Evolutionary conservation across 2,888 invertebrate genomes (phyloP), one percentile per base, ranked within the genome.

Genomic region (Heteromyza rotundicornis): DNA sequence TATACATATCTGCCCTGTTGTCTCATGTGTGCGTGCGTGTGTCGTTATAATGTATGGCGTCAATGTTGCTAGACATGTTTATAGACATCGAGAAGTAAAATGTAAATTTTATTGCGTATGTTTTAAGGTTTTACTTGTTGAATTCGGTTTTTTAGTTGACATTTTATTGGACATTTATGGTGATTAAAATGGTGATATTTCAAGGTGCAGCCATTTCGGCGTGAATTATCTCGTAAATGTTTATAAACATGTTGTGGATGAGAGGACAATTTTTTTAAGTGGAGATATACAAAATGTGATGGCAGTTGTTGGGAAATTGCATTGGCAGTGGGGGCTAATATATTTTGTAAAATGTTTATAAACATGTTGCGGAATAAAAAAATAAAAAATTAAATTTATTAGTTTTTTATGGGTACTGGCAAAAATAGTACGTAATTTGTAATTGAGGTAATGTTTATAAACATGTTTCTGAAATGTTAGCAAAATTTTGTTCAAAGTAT

Each of bases 91-190:
- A n/a, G n/a, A 36, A 36, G 36, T 20, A 36, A 54, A 35, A 54
- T 54, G 54, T 54, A 35, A 54, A 54, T 54, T 51, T 54, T 54
- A 54, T 54, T 54, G 54, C 16, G 36, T 10, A 17, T 20, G 19
- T 52, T 14, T 22, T 24, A 12, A 2, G 1, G 3, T 27, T 22
- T 24, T 23, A 7, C 22, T 49, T 8, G 36, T 35, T 54, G 3
- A 2, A 36, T 54, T 52, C n/a, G 3, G 47, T 49, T 47, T 54
- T 59, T 47, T 17, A 59, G 59, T 59, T 59, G 59, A 59, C 59
- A 59, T 50, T 59, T 59, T 59, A 59, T 59, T 53, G n/a, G 52
- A 32, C 54, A 54, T 59, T 59, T 24, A 58, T 54, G 47, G 32
- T 47, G 47, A 47, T 47, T 17, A 47, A 19, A 47, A 19, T 47